Evolutionary conservation across 2,113 vertebrate genomes (phyloP).

Genomic region (Percopsis transmontana): DNA sequence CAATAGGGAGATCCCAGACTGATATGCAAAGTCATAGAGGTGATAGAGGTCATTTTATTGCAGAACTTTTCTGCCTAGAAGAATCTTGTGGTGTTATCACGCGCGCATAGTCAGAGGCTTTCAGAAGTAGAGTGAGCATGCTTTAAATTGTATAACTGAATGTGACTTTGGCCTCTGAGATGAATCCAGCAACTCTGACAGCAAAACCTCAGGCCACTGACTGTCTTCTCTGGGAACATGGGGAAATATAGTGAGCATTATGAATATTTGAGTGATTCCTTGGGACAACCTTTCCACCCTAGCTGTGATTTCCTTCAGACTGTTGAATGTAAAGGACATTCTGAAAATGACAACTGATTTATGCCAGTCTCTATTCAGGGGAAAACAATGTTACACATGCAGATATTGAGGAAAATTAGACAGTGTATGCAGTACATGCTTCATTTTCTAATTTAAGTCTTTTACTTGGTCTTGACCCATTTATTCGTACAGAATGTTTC

Average conservation of each 20-base stretch:
- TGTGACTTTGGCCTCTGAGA: conserved; percentile 4
- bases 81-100: neutral
- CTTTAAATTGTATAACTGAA: neutral
- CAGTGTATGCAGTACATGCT: too few relatives aligned
- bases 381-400: too few relatives aligned
- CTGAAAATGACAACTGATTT: neutral
- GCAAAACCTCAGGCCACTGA: neutral
- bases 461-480: neutral
- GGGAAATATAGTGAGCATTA: neutral
- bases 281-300: neutral
- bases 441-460: neutral
- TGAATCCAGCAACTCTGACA: conserved; percentile 1
- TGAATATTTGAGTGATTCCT: neutral
- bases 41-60: too few relatives aligned
- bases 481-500: neutral
- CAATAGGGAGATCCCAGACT: too few relatives aligned
- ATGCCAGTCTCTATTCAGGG: neutral
- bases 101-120: neutral
- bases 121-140: neutral
- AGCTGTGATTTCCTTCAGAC: neutral
- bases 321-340: neutral
- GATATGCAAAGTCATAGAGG: too few relatives aligned
- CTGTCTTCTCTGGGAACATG: neutral
- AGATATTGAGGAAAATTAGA: too few relatives aligned
- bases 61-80: neutral